phyloP scores from a whole-genome alignment of 2,113 vertebrate species.

The Ciconia maguari region DNA sequence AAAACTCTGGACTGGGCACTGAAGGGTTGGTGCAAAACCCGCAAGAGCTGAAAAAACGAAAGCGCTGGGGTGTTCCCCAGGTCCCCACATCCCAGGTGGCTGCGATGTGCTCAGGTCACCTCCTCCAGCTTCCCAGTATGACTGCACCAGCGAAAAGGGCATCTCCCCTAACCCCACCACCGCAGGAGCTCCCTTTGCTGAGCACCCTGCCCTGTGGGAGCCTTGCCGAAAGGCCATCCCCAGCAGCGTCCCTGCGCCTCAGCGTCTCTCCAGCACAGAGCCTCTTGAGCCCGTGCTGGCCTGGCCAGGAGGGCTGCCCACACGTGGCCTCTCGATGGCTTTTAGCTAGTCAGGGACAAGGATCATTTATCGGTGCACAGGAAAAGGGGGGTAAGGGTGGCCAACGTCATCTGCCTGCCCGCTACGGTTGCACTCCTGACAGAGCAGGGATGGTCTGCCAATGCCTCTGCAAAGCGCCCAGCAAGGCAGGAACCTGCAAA shows the following conservation, averaged over 20 bases:
- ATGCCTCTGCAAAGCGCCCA: neutral
- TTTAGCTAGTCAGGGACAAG: neutral
- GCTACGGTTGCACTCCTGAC: neutral
- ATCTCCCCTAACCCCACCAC: neutral
- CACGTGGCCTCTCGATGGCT: rapidly evolving
- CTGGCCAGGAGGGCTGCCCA: neutral
- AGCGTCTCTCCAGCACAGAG: neutral
- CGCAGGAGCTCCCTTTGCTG: neutral
- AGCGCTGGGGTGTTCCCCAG: neutral
- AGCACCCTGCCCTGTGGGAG: neutral
- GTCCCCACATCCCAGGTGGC: rapidly evolving
- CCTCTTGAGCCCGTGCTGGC: neutral
- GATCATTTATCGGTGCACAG: rapidly evolving
- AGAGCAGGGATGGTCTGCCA: neutral
- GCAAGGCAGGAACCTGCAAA: neutral
- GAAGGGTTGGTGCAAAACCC: neutral
- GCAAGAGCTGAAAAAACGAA: neutral
- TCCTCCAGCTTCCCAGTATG: neutral
- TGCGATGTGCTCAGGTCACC: neutral
- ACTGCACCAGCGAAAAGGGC: neutral
- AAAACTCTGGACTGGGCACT: neutral
- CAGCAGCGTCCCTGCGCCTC: neutral
- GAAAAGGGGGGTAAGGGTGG: neutral
- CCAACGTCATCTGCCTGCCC: neutral
- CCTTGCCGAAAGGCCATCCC: neutral